Base-by-base conservation (phyloP, 2,113 vertebrate species). In the Nansenia antarctica region DNA sequence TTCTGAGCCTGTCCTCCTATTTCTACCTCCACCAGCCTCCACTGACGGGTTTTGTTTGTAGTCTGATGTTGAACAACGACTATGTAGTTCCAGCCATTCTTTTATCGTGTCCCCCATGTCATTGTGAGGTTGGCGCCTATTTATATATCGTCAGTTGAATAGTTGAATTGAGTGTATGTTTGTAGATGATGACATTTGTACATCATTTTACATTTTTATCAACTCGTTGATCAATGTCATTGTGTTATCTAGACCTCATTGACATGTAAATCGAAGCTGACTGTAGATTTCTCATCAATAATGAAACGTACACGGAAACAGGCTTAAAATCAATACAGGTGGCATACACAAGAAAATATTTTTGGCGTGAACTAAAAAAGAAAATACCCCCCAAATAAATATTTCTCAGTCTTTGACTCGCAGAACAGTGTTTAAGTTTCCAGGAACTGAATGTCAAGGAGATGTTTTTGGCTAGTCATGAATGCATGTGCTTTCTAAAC, bases 371-470 rank as follows among this genome's bases (percentile, higher is more conserved):
- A n/a, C n/a, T n/a, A n/a, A n/a, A n/a, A n/a, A n/a, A n/a, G n/a
- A n/a, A 12, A 20, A 34, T 6, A 29, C 29, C n/a, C n/a, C n/a
- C n/a, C n/a, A n/a, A n/a, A n/a, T n/a, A n/a, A n/a, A n/a, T n/a
- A 32, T 14, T n/a, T 9, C 20, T 3, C 24, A 63, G n/a, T 49
- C 14, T n/a, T 39, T 24, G 30, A n/a, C 2, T 5, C 24, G 12
- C 24, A 55, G 11, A 20, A 8, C n/a, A 24, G 11, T 60, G 31
- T 7, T n/a, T 6, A 24, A 2, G 6, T 4, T 30, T 2, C 20
- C 24, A 30, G 39, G 35, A 65, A 45, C 22, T 55, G 37, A 62
- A 63, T 45, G 35, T 47, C 22, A 45, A 63, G 37, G 58, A 32
- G 35, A 26, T 45, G 4, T 42, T 45, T 27, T 18, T 27, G 24